Conservation (phyloP, 2,113 vertebrate genomes). For the Lasiurus borealis region DNA sequence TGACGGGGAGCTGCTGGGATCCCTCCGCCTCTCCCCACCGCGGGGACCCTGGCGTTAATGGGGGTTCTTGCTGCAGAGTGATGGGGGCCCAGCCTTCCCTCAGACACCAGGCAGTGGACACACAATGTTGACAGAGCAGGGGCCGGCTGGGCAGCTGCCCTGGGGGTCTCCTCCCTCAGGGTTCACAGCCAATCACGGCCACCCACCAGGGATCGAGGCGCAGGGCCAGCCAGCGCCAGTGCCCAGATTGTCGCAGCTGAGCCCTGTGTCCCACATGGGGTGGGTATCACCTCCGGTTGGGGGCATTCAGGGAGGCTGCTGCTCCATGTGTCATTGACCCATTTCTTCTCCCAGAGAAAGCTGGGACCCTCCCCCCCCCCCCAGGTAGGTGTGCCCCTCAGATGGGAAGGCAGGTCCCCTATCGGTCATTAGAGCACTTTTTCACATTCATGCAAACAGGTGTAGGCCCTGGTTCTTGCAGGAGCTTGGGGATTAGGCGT, state of each 20-base stretch:
- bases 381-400: background rate
- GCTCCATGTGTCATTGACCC: background rate
- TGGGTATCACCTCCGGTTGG: background rate
- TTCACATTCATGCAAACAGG: background rate
- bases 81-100: background rate
- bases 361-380: background rate
- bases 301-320: background rate
- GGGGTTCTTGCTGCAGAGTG: background rate
- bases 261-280: background rate
- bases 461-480: background rate
- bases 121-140: background rate
- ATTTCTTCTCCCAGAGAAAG: background rate
- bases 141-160: background rate
- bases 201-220: background rate
- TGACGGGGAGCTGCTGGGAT: fast-evolving
- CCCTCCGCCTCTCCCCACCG: fast-evolving
- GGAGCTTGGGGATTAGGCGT: background rate
- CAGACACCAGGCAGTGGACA: background rate
- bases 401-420: background rate
- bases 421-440: background rate
- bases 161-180: background rate
- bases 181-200: background rate
- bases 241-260: background rate
- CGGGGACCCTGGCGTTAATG: background rate
- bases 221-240: background rate